These are phyloP conservation scores for Rhopilema esculentum DNA, from an alignment of 30 jellyfish, hydroid and myxozoan genomes.

Conservation along the genomic window DNA sequence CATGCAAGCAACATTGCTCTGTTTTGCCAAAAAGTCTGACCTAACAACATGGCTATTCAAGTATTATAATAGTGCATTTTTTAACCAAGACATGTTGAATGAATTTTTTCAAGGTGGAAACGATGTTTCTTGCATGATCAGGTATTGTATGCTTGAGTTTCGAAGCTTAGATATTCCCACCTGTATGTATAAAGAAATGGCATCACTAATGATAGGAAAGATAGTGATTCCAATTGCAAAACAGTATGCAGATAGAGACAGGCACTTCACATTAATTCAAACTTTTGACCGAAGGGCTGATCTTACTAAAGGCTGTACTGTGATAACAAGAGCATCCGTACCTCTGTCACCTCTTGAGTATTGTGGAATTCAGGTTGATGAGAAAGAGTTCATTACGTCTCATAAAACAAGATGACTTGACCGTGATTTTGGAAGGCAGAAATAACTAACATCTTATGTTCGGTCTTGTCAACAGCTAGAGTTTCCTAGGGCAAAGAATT, in stretches of 20 bases:
- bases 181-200: constrained; percentile 40
- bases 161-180: too few relatives aligned
- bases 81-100: neutral
- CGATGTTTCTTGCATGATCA: constrained; percentile 52
- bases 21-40: constrained; percentile 51
- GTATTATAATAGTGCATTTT: constrained; percentile 11
- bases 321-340: too few relatives aligned
- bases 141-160: too few relatives aligned
- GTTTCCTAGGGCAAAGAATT: neutral
- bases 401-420: too few relatives aligned
- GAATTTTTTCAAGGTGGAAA: neutral
- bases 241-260: too few relatives aligned
- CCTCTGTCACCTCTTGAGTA: too few relatives aligned
- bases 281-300: too few relatives aligned
- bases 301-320: too few relatives aligned
- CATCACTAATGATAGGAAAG: constrained; percentile 5
- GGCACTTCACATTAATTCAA: too few relatives aligned
- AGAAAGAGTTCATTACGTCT: too few relatives aligned
- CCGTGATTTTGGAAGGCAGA: constrained; percentile 7
- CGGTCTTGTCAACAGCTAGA: constrained; percentile 15
- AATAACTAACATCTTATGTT: constrained; percentile 19
- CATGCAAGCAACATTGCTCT: constrained; percentile 21
- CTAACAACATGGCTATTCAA: constrained; percentile 48
- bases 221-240: constrained; percentile 17
- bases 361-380: too few relatives aligned